Conservation (phyloP, 2,113 vertebrate genomes). For the Mastomys coucha region DNA sequence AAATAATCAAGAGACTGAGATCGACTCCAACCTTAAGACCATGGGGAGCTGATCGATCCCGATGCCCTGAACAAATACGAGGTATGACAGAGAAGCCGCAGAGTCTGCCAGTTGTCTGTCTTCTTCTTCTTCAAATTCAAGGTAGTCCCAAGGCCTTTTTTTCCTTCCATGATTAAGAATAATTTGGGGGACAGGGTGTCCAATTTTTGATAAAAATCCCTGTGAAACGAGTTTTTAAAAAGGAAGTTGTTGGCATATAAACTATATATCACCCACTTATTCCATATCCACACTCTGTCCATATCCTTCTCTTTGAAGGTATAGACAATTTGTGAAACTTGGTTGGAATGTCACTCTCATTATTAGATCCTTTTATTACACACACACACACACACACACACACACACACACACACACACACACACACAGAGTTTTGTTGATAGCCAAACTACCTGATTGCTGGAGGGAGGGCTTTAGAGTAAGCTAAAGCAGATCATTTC, state of each 20-base stretch:
- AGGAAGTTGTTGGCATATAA: background rate
- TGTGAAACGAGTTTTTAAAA: constrained; percentile 74
- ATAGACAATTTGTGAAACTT: background rate
- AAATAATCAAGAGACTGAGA: background rate
- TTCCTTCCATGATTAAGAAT: constrained; percentile 81
- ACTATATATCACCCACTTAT: background rate
- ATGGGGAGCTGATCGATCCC: constrained; percentile 90
- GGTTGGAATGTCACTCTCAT: constrained; percentile 8
- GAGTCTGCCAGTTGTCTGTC: constrained; percentile 87
- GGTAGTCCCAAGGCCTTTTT: constrained; percentile 82
- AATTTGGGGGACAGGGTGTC: constrained; percentile 84
- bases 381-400: too few relatives aligned
- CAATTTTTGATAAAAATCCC: constrained; percentile 85
- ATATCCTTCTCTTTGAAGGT: background rate
- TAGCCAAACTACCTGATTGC: background rate
- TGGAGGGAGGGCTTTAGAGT: background rate
- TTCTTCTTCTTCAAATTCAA: constrained; percentile 85
- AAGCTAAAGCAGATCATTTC: background rate
- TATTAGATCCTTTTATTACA: background rate
- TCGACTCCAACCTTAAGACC: constrained; percentile 91
- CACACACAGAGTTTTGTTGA: background rate
- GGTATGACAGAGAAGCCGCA: constrained; percentile 93
- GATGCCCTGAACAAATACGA: constrained; percentile 95
- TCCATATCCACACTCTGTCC: background rate
- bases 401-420: too few relatives aligned